Conservation (phyloP, 2,113 vertebrate species). For the Caracal caracal region DNA sequence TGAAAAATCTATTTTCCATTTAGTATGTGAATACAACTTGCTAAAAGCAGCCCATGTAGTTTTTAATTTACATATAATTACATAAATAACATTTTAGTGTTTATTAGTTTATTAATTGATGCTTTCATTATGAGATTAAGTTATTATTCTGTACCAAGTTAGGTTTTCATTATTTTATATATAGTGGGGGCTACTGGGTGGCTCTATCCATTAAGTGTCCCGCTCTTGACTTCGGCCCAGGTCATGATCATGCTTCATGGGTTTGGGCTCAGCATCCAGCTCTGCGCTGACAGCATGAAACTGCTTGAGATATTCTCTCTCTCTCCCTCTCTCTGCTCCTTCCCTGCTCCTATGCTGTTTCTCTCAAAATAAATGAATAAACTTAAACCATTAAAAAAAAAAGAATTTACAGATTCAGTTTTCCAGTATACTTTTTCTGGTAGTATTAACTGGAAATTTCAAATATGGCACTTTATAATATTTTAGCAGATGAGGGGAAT, state of each 20-base stretch:
- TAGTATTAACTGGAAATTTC: background rate
- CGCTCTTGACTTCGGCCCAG: no score
- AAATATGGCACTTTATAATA: background rate
- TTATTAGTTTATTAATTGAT: constrained; percentile 38
- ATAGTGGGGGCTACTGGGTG: background rate
- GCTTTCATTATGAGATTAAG: background rate
- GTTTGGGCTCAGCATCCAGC: no score
- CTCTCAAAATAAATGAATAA: no score
- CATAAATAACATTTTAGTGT: background rate
- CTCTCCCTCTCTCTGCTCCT: no score
- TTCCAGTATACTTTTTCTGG: background rate
- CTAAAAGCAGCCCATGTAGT: background rate
- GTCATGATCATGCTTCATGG: no score
- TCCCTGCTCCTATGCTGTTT: no score
- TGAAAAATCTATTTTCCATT: constrained; percentile 57
- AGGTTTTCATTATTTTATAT: background rate
- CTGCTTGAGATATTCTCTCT: no score
- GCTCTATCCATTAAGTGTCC: no score
- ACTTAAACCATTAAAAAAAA: background rate
- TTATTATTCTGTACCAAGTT: background rate
- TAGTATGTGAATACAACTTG: constrained; percentile 48
- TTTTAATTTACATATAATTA: constrained; percentile 48
- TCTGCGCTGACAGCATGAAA: no score
- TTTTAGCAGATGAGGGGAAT: background rate
- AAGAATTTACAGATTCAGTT: background rate